Evolutionary conservation across 2,797 vertebrate genomes (phyloP).

Genomic region (Crocodylus rhombifer): DNA sequence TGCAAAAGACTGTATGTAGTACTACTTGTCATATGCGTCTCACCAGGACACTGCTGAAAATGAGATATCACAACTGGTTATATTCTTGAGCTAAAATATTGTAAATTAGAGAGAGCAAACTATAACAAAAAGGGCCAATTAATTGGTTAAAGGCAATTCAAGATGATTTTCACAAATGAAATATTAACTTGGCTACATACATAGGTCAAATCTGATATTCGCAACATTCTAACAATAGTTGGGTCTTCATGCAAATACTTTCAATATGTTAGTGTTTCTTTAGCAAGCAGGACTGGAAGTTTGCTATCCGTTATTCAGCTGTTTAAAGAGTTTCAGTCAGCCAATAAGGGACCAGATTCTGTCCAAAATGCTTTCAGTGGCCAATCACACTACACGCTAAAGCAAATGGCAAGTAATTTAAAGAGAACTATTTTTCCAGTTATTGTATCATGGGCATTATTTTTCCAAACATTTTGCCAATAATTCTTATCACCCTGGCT

Average conservation of each 20-base stretch:
- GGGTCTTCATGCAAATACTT: not conserved
- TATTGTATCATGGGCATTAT: not conserved
- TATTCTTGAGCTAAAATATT: conserved; percentile 46
- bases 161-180: not conserved
- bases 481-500: too few relatives aligned
- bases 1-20: not conserved
- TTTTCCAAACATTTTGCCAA: not conserved
- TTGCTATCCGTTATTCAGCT: not conserved
- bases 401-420: not conserved
- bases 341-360: too few relatives aligned
- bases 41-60: conserved; percentile 34
- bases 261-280: not conserved
- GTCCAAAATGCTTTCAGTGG: not conserved
- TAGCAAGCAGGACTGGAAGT: not conserved
- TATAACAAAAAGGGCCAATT: not conserved
- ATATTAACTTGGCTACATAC: not conserved
- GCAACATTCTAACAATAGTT: not conserved
- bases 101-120: not conserved
- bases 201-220: not conserved
- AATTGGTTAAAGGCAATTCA: not conserved
- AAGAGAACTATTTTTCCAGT: not conserved
- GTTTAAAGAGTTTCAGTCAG: too few relatives aligned
- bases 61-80: conserved; percentile 38
- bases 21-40: conserved; percentile 30
- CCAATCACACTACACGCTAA: not conserved